Conservation (phyloP, 2,888 invertebrate species). For the Oligia latruncula region DNA sequence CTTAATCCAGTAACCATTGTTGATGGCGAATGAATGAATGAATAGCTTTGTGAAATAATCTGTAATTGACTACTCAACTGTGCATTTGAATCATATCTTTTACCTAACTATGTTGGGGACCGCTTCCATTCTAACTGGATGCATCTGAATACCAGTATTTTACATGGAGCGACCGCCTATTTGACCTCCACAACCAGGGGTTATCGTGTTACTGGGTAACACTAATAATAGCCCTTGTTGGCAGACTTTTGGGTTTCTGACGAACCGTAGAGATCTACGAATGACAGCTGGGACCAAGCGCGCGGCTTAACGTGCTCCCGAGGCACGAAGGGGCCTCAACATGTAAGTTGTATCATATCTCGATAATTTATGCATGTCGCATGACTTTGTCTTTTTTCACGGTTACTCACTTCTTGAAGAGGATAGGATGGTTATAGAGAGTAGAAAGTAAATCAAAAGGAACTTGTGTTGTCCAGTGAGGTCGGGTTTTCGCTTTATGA, state of each 20-base stretch:
- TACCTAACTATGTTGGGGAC: neutral
- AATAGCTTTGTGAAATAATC: constrained; percentile 12
- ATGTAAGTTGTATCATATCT: neutral
- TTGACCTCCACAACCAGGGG: neutral
- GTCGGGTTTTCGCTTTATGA: too few relatives aligned
- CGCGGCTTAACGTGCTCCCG: neutral
- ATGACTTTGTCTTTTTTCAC: neutral
- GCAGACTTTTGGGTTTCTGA: neutral
- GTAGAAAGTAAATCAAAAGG: neutral
- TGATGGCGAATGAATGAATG: constrained; percentile 29
- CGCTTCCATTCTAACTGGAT: neutral
- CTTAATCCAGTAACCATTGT: constrained; percentile 20
- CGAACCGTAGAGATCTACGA: neutral
- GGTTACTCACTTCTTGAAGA: neutral
- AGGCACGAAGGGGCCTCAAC: neutral
- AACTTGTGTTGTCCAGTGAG: neutral
- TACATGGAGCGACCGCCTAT: neutral
- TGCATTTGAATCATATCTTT: neutral
- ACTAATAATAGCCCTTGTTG: neutral
- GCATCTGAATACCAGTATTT: neutral
- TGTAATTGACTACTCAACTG: neutral
- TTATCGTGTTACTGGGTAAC: neutral
- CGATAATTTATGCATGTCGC: neutral
- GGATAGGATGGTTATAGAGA: neutral
- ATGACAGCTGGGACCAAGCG: neutral